Evolutionary conservation across 35 echinoderm and acorn worm species (phyloP), one percentile per base, ranked within the genome.

Genomic region (Hemicentrotus pulcherrimus): DNA sequence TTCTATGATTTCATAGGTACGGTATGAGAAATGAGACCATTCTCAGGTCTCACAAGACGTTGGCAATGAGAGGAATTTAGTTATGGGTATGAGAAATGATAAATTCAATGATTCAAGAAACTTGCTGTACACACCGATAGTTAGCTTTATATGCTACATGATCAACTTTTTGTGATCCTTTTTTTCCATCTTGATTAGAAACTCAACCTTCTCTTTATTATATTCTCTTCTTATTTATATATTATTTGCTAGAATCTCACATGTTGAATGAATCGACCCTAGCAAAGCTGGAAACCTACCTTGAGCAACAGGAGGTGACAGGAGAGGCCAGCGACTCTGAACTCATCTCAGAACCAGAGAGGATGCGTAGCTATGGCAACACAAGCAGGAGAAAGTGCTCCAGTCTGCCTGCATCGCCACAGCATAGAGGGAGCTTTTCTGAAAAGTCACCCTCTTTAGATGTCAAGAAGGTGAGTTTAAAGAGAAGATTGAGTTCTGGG

Each of bases 351-450:
- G 46, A 31, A 31, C 91, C 91, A 5, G 91, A 93, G 47, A 47
- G 91, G 91, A 93, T 46, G 46, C 91, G 91, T 28, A 58, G 91
- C 46, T 50, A 58, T 31, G 91, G 91, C 45, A 47, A 93, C 16
- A 12, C 32, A 4, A 31, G 11, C n/a, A 32, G 28, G 48, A 93
- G 91, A 9, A 93, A 93, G 48, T 93, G 91, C 48, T 31, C 46
- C 91, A 93, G 91, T 58, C 91, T 93, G 4, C 91, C 91, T n/a
- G 91, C 91, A 47, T 93, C 91, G 24, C 91, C 91, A 7, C 46
- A 50, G 24, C 91, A 93, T 58, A 58, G 48, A n/a, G 91, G 91
- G 18, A 93, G 91, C 91, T 93, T 31, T n/a, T 47, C 46, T 12
- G 48, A 47, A 31, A 58, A 28, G 11, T 9, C 91, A 0, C 46